These are phyloP conservation scores for Eupeodes luniger DNA, from an alignment of 2,888 invertebrate genomes.

Conservation along the genomic window DNA sequence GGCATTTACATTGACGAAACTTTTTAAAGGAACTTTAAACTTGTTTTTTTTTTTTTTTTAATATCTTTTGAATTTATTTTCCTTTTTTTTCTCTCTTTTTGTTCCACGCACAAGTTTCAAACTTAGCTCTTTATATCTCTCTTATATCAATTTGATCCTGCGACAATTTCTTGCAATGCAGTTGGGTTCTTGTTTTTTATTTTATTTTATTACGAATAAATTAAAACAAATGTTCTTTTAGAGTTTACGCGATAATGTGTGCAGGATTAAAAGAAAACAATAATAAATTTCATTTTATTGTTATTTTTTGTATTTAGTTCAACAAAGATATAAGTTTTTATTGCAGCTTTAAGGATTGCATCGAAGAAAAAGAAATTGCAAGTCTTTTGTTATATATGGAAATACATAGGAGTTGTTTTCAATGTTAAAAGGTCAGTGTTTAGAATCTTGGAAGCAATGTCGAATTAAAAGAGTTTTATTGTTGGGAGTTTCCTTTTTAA, in stretches of 20 bases:
- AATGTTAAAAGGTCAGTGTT: neutral
- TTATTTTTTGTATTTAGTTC: neutral
- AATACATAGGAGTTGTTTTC: neutral
- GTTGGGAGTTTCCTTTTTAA: too few species aligned
- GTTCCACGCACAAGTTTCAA: slow-evolving; percentile 1
- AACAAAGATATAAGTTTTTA: neutral
- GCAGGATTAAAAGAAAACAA: slow-evolving; percentile 23
- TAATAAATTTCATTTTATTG: slow-evolving; percentile 17
- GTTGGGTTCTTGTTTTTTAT: neutral
- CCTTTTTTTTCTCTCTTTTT: neutral
- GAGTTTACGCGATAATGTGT: neutral
- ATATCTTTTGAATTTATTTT: neutral
- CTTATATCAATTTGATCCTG: slow-evolving; percentile 7
- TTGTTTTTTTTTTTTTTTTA: neutral
- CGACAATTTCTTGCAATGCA: slow-evolving; percentile 29
- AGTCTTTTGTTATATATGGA: neutral
- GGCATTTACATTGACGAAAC: neutral
- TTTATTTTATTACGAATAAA: slow-evolving; percentile 7
- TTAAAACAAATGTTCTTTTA: slow-evolving; percentile 30
- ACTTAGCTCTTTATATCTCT: neutral
- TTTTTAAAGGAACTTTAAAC: slow-evolving; percentile 19
- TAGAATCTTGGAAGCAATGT: neutral
- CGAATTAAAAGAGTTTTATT: too few species aligned
- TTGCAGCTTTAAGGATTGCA: neutral
- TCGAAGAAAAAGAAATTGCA: neutral